These are phyloP conservation scores for Arothron firmamentum DNA, from an alignment of 2,113 vertebrate species.

Conservation along the genomic window DNA sequence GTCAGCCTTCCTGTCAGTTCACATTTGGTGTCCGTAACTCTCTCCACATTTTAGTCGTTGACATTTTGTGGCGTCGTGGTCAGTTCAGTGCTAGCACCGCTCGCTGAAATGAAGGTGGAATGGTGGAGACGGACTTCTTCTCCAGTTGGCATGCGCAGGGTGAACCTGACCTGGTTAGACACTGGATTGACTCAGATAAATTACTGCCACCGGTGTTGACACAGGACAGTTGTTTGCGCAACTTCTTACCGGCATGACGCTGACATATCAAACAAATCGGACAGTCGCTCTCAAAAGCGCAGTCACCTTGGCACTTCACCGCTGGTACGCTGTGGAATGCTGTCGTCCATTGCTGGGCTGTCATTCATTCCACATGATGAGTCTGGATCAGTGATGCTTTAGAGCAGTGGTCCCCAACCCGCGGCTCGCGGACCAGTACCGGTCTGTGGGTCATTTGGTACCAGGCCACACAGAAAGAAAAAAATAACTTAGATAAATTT, in stretches of 20 bases:
- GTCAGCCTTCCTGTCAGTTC: slow-evolving; percentile 22
- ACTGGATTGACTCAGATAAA: slow-evolving; percentile 70
- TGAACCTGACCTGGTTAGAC: slow-evolving; percentile 65
- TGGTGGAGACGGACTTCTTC: slow-evolving; percentile 36
- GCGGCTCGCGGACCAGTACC: no score
- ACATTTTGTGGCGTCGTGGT: slow-evolving; percentile 1
- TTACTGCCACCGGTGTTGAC: slow-evolving; percentile 62
- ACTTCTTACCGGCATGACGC: slow-evolving; percentile 39
- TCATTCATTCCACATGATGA: slow-evolving; percentile 13
- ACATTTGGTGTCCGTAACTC: not conserved
- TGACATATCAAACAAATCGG: slow-evolving; percentile 49
- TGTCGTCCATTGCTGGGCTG: slow-evolving; percentile 21
- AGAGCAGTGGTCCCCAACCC: not conserved
- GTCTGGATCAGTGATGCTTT: not conserved
- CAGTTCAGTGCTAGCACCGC: slow-evolving; percentile 11
- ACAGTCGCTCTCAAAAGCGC: slow-evolving; percentile 57
- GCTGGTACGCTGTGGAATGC: slow-evolving; percentile 37
- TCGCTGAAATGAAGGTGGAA: slow-evolving; percentile 32
- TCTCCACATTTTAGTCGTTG: slow-evolving; percentile 9
- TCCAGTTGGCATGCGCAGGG: slow-evolving; percentile 39
- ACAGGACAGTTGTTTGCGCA: slow-evolving; percentile 59
- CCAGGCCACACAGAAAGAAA: no score
- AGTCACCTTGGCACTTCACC: slow-evolving; percentile 61
- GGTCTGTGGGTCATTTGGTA: no score
- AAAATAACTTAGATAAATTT: no score